A percentile compares a stretch with the other conserved stretches of the same genome.
Evolutionary conservation across 2,888 invertebrate species (phyloP).

Genomic region (Sphinx pinastri): DNA sequence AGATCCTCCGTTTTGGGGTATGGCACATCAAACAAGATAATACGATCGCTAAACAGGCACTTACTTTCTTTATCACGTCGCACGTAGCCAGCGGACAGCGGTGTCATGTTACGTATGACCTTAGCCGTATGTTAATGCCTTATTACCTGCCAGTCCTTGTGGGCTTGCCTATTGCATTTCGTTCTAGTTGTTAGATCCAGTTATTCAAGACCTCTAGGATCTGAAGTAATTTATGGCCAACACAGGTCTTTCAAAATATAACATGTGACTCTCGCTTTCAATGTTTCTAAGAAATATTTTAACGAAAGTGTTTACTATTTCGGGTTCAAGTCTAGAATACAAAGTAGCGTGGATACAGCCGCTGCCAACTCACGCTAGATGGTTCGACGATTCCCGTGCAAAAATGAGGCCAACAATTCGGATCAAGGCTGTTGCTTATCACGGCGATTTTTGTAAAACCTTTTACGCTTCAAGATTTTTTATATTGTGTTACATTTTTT

Average conservation of each 20-base stretch:
- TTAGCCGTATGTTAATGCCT: constrained; percentile 43
- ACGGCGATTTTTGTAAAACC: constrained; percentile 1
- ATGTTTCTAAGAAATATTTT: constrained; percentile 50
- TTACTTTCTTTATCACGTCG: constrained; percentile 49
- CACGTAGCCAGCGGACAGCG: constrained; percentile 30
- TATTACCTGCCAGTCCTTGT: constrained; percentile 42
- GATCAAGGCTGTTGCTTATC: constrained; percentile 16
- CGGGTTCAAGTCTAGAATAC: constrained; percentile 26
- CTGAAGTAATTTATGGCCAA: neutral
- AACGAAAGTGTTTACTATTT: constrained; percentile 49
- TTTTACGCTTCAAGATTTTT: neutral
- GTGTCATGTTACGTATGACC: constrained; percentile 41
- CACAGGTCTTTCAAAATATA: constrained; percentile 13
- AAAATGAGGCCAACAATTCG: constrained; percentile 20
- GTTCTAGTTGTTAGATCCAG: constrained; percentile 37
- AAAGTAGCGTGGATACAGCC: constrained; percentile 27
- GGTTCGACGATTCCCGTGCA: constrained; percentile 42
- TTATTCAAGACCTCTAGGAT: constrained; percentile 12
- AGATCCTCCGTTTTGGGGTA: neutral
- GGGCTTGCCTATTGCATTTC: constrained; percentile 35
- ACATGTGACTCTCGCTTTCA: constrained; percentile 28
- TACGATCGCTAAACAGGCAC: constrained; percentile 34
- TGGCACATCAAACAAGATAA: constrained; percentile 24
- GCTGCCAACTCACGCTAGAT: constrained; percentile 37
- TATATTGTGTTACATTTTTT: neutral